Evolutionary conservation across 2,888 invertebrate species (phyloP), one percentile per base, ranked within the genome.

Genomic region (Nebria salina): DNA sequence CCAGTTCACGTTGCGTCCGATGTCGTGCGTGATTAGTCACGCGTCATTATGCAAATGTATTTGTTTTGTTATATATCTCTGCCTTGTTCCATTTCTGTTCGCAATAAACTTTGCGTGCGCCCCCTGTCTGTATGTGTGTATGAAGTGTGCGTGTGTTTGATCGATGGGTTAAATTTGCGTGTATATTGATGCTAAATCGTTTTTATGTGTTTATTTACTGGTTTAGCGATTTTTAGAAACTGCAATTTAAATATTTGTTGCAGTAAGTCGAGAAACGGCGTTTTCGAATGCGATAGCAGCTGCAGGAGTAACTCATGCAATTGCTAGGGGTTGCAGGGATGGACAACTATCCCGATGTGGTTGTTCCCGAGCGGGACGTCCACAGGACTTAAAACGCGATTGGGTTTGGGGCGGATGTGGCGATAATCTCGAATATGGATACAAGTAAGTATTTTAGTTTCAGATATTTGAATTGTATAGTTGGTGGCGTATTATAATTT

Each of bases 331-430:
- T 2, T 98, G 98, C 87, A 93, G 97, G 76, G 97, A 98, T 87
- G 98, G 98, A 0, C 93, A 95, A 83, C 91, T 98, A 79, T 92
- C 95, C 4, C 96, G 95, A 77, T 98, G 98, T 87, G 96, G 97
- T 41, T 98, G 98, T 88, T 96, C 96, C 76, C 91, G 94, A 25
- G 94, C 96, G 75, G 90, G 93, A 3, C 90, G 98, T 73, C 98
- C 98, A 6, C 92, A 93, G 85, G 95, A 96, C 87, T 91, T 98
- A 80, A 94, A 96, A 85, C 92, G 93, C 79, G 97, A 98, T 87
- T 99, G 98, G 98, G 94, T 97, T 74, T 99, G 99, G 99, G 98
- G 98, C 43, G 99, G 99, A 34, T 99, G 98, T 86, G 98, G 98
- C 0, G 98, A 99, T 89, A 97, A 99, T 90, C 92, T 98, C 81